Conservation (phyloP, 2,888 invertebrate genomes). For the Habrosyne pyritoides region DNA sequence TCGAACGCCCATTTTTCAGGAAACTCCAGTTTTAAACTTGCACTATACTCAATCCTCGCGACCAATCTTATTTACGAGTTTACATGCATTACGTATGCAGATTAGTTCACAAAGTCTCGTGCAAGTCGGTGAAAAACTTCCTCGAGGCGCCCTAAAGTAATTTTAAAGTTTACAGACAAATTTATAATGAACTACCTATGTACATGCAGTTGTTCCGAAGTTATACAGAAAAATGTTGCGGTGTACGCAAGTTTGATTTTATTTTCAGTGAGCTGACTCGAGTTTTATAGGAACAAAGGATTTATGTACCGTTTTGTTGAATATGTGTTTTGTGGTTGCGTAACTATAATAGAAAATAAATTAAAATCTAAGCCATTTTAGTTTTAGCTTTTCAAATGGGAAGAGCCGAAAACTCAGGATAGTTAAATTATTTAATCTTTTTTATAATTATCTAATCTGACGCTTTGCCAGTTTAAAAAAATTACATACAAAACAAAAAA, state of each 20-base stretch:
- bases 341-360: too few species aligned
- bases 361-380: too few species aligned
- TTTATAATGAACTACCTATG: constrained; percentile 51
- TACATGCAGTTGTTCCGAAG: constrained; percentile 11
- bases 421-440: too few species aligned
- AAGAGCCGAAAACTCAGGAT: too few species aligned
- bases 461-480: too few species aligned
- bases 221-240: constrained; percentile 1
- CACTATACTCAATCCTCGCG: background rate
- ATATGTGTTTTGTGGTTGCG: background rate
- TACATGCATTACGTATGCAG: constrained; percentile 70
- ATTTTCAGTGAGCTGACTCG: background rate
- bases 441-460: too few species aligned
- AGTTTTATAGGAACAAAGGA: background rate
- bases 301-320: background rate
- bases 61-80: constrained; percentile 23
- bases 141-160: constrained; percentile 47
- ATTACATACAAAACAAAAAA: too few species aligned
- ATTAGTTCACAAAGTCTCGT: constrained; percentile 59
- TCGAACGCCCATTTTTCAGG: background rate
- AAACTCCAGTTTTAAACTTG: background rate
- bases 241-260: background rate
- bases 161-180: constrained; percentile 56
- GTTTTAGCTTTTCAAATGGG: too few species aligned
- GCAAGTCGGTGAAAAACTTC: constrained; percentile 62